These are phyloP conservation scores for Galaxea fascicularis DNA, from an alignment of 92 coral and sea anemone species.

Conservation along the genomic window DNA sequence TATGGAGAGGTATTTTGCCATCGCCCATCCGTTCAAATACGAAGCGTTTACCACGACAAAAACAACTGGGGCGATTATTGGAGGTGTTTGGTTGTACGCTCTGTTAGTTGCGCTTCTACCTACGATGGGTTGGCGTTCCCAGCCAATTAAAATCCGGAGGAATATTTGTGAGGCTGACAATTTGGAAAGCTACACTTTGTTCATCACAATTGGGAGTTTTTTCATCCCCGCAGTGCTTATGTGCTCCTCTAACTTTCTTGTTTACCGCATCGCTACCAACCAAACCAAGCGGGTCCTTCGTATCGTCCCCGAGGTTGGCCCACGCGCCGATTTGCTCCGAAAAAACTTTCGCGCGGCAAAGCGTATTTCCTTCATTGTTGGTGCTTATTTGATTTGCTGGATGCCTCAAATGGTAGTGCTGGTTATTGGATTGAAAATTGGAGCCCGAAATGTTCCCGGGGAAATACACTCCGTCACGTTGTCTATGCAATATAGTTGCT, in stretches of 20 bases:
- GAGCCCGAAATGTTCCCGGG: constrained; percentile 58
- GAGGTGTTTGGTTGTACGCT: constrained; percentile 70
- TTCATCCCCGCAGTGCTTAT: constrained; percentile 80
- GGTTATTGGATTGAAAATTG: constrained; percentile 56
- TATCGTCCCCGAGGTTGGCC: constrained; percentile 31
- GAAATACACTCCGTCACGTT: constrained; percentile 71
- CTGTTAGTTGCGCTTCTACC: constrained; percentile 74
- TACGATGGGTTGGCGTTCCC: constrained; percentile 76
- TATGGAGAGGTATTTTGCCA: constrained; percentile 78
- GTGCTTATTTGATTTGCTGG: constrained; percentile 82
- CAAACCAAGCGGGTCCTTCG: constrained; percentile 74
- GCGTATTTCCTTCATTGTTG: constrained; percentile 80
- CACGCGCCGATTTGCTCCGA: constrained; percentile 57
- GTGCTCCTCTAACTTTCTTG: constrained; percentile 59
- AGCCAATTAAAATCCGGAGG: constrained; percentile 17
- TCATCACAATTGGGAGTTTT: constrained; percentile 65
- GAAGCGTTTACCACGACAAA: constrained; percentile 66
- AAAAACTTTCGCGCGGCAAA: constrained; percentile 84
- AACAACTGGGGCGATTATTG: constrained; percentile 50
- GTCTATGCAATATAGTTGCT: constrained; percentile 80
- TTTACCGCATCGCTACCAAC: constrained; percentile 78
- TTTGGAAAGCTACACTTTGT: constrained; percentile 60
- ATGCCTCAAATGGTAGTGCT: constrained; percentile 78
- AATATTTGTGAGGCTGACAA: constrained; percentile 48
- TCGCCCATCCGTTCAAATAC: constrained; percentile 76